These are phyloP conservation scores for Drosophila rubida DNA, from an alignment of 2,888 invertebrate genomes.

Conservation along the genomic window DNA sequence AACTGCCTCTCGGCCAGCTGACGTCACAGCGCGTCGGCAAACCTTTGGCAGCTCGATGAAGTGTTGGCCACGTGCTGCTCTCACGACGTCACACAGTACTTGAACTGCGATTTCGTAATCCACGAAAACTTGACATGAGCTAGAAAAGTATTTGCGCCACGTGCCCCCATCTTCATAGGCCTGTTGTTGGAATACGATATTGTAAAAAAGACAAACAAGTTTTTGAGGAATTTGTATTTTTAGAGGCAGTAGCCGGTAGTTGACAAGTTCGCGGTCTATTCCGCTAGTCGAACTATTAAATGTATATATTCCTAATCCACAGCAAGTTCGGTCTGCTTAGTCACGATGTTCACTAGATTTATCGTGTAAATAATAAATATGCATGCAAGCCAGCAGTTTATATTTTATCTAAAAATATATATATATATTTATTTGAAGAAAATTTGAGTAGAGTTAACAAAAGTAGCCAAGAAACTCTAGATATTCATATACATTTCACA, in stretches of 20 bases:
- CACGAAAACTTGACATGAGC: not conserved
- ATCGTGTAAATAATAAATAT: no score
- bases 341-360: no score
- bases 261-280: not conserved
- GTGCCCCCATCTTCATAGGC: not conserved
- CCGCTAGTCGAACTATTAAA: not conserved
- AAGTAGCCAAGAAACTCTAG: no score
- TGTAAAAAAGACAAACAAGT: not conserved
- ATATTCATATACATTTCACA: no score
- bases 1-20: not conserved
- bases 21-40: constrained; percentile 1
- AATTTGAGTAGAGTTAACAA: no score
- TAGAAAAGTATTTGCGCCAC: not conserved
- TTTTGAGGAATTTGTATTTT: not conserved
- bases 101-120: not conserved
- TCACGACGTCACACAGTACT: not conserved
- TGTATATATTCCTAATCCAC: no score
- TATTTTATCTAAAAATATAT: constrained; percentile 43
- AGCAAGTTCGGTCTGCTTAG: no score
- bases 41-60: not conserved
- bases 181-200: not conserved
- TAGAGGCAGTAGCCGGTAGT: not conserved
- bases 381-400: no score
- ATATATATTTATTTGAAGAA: constrained; percentile 12
- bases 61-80: not conserved